These are phyloP conservation scores for Parotocinclus haroldoi DNA, from an alignment of 2,797 vertebrate species.

Conservation along the genomic window DNA sequence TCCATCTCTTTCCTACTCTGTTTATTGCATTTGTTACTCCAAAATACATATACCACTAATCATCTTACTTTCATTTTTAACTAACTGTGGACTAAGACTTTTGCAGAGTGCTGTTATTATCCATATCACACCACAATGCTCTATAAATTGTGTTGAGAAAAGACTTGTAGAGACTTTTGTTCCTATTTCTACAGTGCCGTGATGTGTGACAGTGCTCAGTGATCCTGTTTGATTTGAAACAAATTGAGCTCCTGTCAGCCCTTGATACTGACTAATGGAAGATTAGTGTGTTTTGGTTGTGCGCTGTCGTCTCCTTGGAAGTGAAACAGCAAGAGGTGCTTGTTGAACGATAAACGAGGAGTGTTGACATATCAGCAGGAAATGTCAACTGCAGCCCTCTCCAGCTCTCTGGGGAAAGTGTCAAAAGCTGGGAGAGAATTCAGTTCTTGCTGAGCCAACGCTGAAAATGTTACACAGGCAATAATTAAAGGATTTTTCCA, in stretches of 20 bases:
- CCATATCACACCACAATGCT: no score
- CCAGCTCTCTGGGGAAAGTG: slow-evolving; percentile 19
- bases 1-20: no score
- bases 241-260: slow-evolving; percentile 7
- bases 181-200: no score
- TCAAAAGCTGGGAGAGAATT: slow-evolving; percentile 29
- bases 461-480: slow-evolving; percentile 4
- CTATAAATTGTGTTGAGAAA: no score
- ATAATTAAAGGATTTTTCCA: not conserved
- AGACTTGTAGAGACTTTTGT: no score
- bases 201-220: not conserved
- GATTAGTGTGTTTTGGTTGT: slow-evolving; percentile 35
- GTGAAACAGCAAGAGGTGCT: slow-evolving; percentile 29
- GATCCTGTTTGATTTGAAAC: slow-evolving; percentile 33
- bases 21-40: no score
- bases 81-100: no score
- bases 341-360: slow-evolving; percentile 28
- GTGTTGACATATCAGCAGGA: slow-evolving; percentile 42
- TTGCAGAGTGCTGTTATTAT: no score
- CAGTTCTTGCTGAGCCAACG: slow-evolving; percentile 22
- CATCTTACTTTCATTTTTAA: no score
- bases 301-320: slow-evolving; percentile 32
- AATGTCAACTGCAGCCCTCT: slow-evolving; percentile 30
- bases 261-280: slow-evolving; percentile 14
- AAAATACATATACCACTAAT: no score